Percentiles rank a stretch among this genome's conserved stretches.
Evolutionary conservation across 2,797 vertebrate species (phyloP).

Genomic region (Syngnathus rostellatus): DNA sequence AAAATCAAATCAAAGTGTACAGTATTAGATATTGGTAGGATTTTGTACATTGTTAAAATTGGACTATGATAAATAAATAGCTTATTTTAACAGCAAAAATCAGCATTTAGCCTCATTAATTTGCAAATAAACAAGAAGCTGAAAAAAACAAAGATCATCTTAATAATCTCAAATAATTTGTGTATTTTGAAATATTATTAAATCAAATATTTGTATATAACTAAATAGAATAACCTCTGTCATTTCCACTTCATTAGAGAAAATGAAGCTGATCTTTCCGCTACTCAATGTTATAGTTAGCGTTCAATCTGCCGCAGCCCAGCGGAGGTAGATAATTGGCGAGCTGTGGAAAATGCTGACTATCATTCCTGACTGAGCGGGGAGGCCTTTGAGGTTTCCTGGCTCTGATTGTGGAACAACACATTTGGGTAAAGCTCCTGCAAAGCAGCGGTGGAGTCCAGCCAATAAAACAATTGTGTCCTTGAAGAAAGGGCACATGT

Average conservation of each 20-base stretch:
- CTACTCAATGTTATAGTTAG: background rate
- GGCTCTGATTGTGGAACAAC: conserved; percentile 3
- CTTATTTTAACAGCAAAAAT: too few relatives aligned
- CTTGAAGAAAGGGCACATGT: conserved; percentile 2
- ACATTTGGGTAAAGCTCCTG: background rate
- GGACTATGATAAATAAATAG: too few relatives aligned
- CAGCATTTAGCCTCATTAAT: too few relatives aligned
- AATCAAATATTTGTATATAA: background rate
- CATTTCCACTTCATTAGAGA: background rate
- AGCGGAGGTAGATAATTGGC: background rate
- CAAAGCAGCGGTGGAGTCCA: background rate
- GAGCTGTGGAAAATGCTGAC: conserved; percentile 4
- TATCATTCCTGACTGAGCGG: background rate
- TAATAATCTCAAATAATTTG: background rate
- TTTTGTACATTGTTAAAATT: background rate
- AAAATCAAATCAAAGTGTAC: background rate
- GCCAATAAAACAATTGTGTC: conserved; percentile 1
- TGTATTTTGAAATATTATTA: too few relatives aligned
- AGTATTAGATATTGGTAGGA: background rate
- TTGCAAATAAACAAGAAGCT: too few relatives aligned
- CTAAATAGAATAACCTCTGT: background rate
- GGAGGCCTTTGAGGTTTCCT: conserved; percentile 6
- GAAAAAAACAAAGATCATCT: background rate
- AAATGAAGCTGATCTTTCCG: background rate
- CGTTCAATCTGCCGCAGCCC: conserved; percentile 4